Evolutionary conservation across 2,113 vertebrate species (phyloP).

Genomic region (Rhinoderma darwinii): DNA sequence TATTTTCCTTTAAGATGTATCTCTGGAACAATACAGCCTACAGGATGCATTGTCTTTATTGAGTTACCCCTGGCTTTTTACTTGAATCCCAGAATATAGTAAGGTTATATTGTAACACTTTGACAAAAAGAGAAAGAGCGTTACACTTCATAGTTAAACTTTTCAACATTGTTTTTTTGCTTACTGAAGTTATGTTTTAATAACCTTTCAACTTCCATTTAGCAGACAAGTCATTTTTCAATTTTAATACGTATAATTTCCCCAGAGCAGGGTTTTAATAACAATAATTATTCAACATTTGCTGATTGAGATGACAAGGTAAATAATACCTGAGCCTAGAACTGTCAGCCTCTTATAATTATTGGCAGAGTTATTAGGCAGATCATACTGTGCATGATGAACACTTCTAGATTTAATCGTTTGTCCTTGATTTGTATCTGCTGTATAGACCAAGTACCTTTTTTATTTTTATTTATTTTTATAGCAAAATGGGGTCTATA

Average conservation of each 20-base stretch:
- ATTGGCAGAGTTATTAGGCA: slow-evolving; percentile 24
- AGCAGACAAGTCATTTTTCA: slow-evolving; percentile 51
- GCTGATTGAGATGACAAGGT: slow-evolving; percentile 50
- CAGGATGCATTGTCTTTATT: slow-evolving; percentile 21
- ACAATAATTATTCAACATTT: slow-evolving; percentile 52
- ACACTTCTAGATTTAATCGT: slow-evolving; percentile 5
- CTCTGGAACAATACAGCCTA: slow-evolving; percentile 19
- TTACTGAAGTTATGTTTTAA: slow-evolving; percentile 28
- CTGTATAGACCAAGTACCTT: background rate
- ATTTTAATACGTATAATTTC: slow-evolving; percentile 44
- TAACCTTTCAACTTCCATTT: slow-evolving; percentile 50
- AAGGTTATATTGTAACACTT: background rate
- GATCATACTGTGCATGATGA: slow-evolving; percentile 36
- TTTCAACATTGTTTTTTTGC: background rate
- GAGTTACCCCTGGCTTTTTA: slow-evolving; percentile 7
- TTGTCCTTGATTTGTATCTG: slow-evolving; percentile 19
- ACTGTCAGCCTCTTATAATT: slow-evolving; percentile 42
- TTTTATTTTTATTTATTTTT: background rate
- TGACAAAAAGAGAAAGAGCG: background rate
- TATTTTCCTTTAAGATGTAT: background rate
- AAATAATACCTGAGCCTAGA: slow-evolving; percentile 43
- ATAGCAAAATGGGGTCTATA: background rate
- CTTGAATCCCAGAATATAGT: background rate
- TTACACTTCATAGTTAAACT: slow-evolving; percentile 22
- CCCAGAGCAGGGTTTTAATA: slow-evolving; percentile 44